A percentile compares a stretch with the other conserved stretches of the same genome.
Evolutionary conservation across 2,797 vertebrate genomes (phyloP).

Genomic region (Apogon talboti): DNA sequence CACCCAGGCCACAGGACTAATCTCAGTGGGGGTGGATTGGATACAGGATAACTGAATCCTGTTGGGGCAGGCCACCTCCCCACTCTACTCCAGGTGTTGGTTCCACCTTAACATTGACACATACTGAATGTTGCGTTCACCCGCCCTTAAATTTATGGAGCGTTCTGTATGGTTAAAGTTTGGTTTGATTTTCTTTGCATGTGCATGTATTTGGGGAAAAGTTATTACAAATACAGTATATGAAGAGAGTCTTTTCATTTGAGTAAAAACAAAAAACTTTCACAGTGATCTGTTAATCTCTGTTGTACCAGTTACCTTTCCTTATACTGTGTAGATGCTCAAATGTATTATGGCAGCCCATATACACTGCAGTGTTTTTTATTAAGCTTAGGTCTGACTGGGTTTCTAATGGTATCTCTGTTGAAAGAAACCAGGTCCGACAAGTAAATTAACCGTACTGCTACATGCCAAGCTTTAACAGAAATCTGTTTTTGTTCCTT

Average conservation of each 20-base stretch:
- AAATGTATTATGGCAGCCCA: background rate
- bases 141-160: conserved; percentile 1
- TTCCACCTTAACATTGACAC: conserved; percentile 48
- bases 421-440: conserved; percentile 16
- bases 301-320: too few relatives aligned
- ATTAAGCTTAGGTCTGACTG: background rate
- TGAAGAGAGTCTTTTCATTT: background rate
- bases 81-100: conserved; percentile 63
- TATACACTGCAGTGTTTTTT: background rate
- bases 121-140: conserved; percentile 18
- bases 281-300: too few relatives aligned
- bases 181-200: background rate
- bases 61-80: conserved; percentile 71
- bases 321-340: too few relatives aligned
- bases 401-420: background rate
- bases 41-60: conserved; percentile 68
- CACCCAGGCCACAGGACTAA: conserved; percentile 59
- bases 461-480: background rate
- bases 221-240: background rate
- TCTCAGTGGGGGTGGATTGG: conserved; percentile 73
- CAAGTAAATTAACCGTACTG: background rate
- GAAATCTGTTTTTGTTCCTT: conserved; percentile 30
- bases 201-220: background rate
- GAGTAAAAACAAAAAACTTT: too few relatives aligned
- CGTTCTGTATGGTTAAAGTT: background rate